Conservation (phyloP, 2,797 vertebrate genomes). For the Hydrolagus colliei region DNA sequence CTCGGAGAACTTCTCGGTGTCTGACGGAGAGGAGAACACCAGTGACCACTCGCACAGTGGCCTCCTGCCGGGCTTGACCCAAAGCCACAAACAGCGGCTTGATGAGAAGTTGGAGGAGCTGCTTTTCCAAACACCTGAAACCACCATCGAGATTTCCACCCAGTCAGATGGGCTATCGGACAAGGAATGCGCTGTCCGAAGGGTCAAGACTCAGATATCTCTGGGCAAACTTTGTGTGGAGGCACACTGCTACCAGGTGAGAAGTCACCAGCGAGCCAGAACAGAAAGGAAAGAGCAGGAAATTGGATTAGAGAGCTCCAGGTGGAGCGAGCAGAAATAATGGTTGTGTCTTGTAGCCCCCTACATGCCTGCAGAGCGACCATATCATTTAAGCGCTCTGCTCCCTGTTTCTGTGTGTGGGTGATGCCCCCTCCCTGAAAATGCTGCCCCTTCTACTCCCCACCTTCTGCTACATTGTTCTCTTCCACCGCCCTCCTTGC, state of each 20-base stretch:
- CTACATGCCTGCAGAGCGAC: no score
- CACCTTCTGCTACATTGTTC: no score
- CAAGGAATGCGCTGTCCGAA: constrained; percentile 91
- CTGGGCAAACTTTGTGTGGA: constrained; percentile 88
- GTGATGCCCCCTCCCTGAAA: no score
- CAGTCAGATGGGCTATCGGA: constrained; percentile 95
- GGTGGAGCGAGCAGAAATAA: no score
- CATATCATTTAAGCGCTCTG: no score
- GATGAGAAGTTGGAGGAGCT: constrained; percentile 74
- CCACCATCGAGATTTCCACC: constrained; percentile 93
- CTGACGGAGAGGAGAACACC: constrained; percentile 95
- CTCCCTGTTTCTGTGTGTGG: no score
- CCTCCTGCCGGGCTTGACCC: constrained; percentile 72
- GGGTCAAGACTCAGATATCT: constrained; percentile 97
- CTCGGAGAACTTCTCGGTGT: constrained; percentile 93
- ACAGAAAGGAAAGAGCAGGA: no score
- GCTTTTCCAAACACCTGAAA: constrained; percentile 87
- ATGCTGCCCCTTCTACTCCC: no score
- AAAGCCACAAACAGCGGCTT: constrained; percentile 74
- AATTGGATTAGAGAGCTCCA: no score
- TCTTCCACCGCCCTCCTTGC: no score
- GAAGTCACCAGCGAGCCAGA: constrained; percentile 31
- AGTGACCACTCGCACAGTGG: constrained; percentile 89
- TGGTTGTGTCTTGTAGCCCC: no score
- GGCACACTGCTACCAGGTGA: constrained; percentile 87